Percentiles rank a stretch among this genome's conserved stretches.
Evolutionary conservation across 2,888 invertebrate genomes (phyloP).

Genomic region (Drosophila demipolita): DNA sequence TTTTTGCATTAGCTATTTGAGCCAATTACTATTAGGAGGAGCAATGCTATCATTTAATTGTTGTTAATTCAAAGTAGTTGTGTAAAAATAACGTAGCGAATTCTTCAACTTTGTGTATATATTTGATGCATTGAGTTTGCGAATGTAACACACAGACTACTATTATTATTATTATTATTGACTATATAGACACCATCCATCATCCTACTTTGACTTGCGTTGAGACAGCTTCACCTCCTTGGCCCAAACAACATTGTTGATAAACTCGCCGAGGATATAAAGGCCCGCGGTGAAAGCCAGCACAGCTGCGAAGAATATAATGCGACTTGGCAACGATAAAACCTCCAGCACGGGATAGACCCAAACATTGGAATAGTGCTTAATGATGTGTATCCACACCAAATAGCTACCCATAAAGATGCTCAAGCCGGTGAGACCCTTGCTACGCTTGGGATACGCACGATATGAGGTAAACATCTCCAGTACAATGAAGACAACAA

Average conservation of each 20-base stretch:
- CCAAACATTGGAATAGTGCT: constrained; percentile 92
- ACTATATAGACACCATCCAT: constrained; percentile 43
- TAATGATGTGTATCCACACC: constrained; percentile 92
- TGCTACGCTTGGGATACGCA: constrained; percentile 89
- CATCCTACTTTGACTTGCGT: constrained; percentile 82
- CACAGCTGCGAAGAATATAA: constrained; percentile 90
- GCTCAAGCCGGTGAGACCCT: constrained; percentile 88
- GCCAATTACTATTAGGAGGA: constrained; percentile 54
- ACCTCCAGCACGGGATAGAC: constrained; percentile 96
- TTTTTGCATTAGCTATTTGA: constrained; percentile 34
- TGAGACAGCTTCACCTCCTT: constrained; percentile 87
- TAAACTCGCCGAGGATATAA: constrained; percentile 90
- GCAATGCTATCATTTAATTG: constrained; percentile 38
- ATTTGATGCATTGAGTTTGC: constrained; percentile 22
- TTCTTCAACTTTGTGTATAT: constrained; percentile 18
- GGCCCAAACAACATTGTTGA: constrained; percentile 91
- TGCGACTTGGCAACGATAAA: constrained; percentile 89
- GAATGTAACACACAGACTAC: constrained; percentile 29
- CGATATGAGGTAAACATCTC: constrained; percentile 92
- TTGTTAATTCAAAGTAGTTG: constrained; percentile 16
- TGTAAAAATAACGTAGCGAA: constrained; percentile 39
- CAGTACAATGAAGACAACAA: constrained; percentile 91
- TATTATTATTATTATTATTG: constrained; percentile 26
- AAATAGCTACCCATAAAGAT: constrained; percentile 90
- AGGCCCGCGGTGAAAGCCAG: constrained; percentile 87